Percentiles rank a stretch among this genome's conserved stretches.
Evolutionary conservation across 2,797 vertebrate genomes (phyloP).

Genomic region (Onychomys leucogaster): DNA sequence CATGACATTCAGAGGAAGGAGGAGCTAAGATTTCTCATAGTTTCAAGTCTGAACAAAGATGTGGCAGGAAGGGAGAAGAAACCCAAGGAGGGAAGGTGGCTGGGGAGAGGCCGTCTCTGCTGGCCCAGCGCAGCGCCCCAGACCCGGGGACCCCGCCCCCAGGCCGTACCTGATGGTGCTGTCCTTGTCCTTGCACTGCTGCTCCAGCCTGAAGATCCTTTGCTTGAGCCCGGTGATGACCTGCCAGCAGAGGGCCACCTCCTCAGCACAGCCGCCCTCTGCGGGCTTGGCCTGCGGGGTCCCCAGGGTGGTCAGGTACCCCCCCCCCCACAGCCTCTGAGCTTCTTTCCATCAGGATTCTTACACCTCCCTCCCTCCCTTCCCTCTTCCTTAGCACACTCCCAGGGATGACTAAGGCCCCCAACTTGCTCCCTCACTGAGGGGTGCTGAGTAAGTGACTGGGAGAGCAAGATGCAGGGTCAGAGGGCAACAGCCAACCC

Average conservation of each 20-base stretch:
- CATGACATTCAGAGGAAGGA: not conserved
- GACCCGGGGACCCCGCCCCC: not conserved
- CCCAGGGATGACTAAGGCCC: not conserved
- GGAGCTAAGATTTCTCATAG: not conserved
- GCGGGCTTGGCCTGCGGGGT: not conserved
- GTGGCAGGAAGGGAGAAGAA: not conserved
- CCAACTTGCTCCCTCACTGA: too few species aligned
- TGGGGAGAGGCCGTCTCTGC: rapidly evolving
- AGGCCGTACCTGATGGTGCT: slow-evolving; percentile 89
- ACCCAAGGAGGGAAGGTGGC: not conserved
- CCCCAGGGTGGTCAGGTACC: not conserved
- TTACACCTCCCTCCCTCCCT: rapidly evolving
- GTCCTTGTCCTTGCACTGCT: slow-evolving; percentile 95
- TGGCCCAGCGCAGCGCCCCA: not conserved
- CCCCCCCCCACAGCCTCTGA: not conserved
- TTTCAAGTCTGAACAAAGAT: not conserved
- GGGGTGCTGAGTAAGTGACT: not conserved
- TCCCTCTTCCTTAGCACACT: not conserved
- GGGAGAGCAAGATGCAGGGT: not conserved
- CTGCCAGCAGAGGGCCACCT: slow-evolving; percentile 85
- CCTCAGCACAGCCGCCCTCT: not conserved
- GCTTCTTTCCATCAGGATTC: not conserved
- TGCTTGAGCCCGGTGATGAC: slow-evolving; percentile 93
- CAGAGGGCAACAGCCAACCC: not conserved
- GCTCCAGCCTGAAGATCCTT: slow-evolving; percentile 94